Evolutionary conservation across 2,888 invertebrate genomes (phyloP).

Genomic region (Caenorhabditis sp.): DNA sequence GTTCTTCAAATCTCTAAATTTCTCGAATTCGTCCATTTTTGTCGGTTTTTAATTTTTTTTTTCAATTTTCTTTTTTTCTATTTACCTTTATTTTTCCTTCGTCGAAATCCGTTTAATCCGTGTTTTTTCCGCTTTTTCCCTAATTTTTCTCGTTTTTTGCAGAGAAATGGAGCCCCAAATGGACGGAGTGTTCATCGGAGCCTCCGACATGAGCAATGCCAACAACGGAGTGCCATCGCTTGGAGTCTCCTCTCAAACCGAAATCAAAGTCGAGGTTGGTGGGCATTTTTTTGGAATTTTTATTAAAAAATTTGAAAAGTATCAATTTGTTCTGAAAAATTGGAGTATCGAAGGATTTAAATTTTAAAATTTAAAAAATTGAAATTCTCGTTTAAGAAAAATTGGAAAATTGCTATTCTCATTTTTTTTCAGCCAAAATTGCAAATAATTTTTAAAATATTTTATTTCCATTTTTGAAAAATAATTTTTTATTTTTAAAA

Average conservation of each 20-base stretch:
- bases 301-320: conserved; percentile 15
- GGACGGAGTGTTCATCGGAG: conserved; percentile 55
- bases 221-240: conserved; percentile 39
- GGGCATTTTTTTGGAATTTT: too few relatives aligned
- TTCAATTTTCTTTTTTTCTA: background rate
- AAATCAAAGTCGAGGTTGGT: conserved; percentile 82
- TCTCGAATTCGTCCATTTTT: too few relatives aligned
- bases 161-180: conserved; percentile 59
- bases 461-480: too few relatives aligned
- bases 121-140: background rate
- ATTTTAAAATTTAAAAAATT: background rate
- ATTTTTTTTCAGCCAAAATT: too few relatives aligned
- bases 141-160: background rate
- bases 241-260: conserved; percentile 81
- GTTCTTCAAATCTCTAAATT: too few relatives aligned
- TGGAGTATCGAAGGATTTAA: too few relatives aligned
- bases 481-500: background rate
- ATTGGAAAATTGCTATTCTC: too few relatives aligned
- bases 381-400: too few relatives aligned
- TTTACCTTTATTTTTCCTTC: background rate
- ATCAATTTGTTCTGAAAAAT: too few relatives aligned
- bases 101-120: background rate
- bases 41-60: too few relatives aligned
- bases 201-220: conserved; percentile 28
- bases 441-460: too few relatives aligned